Base-by-base conservation (phyloP, 37 sponge, comb jelly and placozoan genomes). In the Trichoplax adhaerens region DNA sequence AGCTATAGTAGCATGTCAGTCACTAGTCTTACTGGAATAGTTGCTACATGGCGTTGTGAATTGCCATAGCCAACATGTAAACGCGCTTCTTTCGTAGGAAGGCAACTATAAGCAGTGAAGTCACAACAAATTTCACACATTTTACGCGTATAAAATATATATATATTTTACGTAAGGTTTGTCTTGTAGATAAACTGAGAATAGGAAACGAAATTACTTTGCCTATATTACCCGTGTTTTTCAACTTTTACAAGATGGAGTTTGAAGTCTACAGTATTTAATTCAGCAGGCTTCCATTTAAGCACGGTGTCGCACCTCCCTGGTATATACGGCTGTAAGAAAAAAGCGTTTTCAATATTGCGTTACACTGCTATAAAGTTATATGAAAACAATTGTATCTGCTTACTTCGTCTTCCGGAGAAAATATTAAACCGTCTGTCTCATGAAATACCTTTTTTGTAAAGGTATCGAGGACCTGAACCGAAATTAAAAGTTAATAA, bases 211-310 rank as follows among this genome's bases (percentile, higher is more conserved):
- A 29, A 29, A 29, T 29, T 29, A 29, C 29, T 29, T 29, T 29
- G 29, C 29, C 29, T 29, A 29, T 29, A 29, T 29, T 29, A 69
- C 55, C 4, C 4, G 55, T 52, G 4, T 69, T 47, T 69, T 58
- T 5, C 12, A 29, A 8, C 56, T 5, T 29, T 74, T 0, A 73
- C 77, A 3, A 93, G 83, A 62, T 84, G 72, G 64, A 97, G 75
- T 29, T 73, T 70, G 72, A 97, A 97, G 73, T 97, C 99, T 2
- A 97, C 90, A 48, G 83, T 77, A 74, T 92, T 97, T 50, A 97
- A 75, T 10, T 86, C 84, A 51, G 85, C 72, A 52, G 99, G 99
- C 71, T 92, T 97, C 99, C 99, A 97, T 65, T 97, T 97, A 5
- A 97, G 81, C 53, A 97, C 75, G 0, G 64, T 68, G 7, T 71